These are phyloP conservation scores for Papilio aristodemus DNA, from an alignment of 1,140 invertebrate genomes.

Conservation along the genomic window DNA sequence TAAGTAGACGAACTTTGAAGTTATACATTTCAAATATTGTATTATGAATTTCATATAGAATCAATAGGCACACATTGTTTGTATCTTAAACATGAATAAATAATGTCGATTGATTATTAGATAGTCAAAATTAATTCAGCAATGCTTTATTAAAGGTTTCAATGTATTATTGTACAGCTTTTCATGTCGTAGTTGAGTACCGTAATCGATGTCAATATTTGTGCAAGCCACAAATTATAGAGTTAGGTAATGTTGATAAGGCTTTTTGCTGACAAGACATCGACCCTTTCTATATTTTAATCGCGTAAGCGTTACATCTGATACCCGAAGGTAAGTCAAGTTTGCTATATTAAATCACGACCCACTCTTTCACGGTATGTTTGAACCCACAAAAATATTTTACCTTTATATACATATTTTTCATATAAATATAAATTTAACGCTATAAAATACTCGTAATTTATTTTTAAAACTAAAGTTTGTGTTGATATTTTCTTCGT, in stretches of 20 bases:
- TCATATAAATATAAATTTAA: background rate
- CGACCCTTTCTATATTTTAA: constrained; percentile 18
- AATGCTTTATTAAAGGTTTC: too few relatives aligned
- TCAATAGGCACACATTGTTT: too few relatives aligned
- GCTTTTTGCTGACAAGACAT: background rate
- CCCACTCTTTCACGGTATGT: background rate
- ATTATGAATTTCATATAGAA: background rate
- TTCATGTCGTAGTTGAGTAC: too few relatives aligned
- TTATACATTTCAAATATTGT: background rate
- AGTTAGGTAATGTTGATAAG: constrained; percentile 2
- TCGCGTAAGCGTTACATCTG: constrained; percentile 5
- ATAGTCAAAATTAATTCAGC: too few relatives aligned
- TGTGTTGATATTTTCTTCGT: constrained; percentile 8
- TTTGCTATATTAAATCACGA: constrained; percentile 9
- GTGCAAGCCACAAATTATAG: constrained; percentile 9
- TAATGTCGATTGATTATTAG: too few relatives aligned
- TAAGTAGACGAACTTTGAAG: background rate
- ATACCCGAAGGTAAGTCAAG: constrained; percentile 17
- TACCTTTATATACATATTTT: background rate
- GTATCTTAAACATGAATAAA: too few relatives aligned
- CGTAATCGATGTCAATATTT: background rate
- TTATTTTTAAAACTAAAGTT: constrained; percentile 2
- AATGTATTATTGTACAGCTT: too few relatives aligned
- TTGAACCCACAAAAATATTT: constrained; percentile 1
- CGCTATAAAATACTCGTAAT: constrained; percentile 1